phyloP scores from a whole-genome alignment of 1,140 invertebrate genomes.

The Helicorthomorpha holstii region DNA sequence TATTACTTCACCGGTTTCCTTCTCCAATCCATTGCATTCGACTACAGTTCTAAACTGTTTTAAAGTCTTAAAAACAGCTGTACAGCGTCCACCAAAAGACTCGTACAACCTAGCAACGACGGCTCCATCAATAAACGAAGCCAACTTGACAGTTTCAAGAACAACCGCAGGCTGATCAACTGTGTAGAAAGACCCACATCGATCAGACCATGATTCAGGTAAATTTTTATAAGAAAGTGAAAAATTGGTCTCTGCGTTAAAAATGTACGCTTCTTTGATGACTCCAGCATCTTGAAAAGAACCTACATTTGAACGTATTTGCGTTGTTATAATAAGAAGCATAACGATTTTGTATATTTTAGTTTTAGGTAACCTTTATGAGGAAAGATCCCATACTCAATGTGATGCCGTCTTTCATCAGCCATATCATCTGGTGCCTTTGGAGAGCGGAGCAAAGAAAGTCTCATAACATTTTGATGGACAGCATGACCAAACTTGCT shows the following conservation, averaged over 20 bases:
- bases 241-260: conserved; percentile 22
- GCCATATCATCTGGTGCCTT: conserved; percentile 32
- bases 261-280: conserved; percentile 23
- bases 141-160: conserved; percentile 24
- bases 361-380: too few relatives aligned
- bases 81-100: conserved; percentile 18
- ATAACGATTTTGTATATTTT: neutral
- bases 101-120: conserved; percentile 23
- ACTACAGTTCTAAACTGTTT: conserved; percentile 16
- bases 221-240: neutral
- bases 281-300: conserved; percentile 26
- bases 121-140: conserved; percentile 12
- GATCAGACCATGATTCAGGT: neutral
- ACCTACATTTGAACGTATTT: conserved; percentile 15
- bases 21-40: conserved; percentile 17
- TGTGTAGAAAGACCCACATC: conserved; percentile 2
- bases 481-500: conserved; percentile 35
- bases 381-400: conserved; percentile 34
- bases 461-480: conserved; percentile 24
- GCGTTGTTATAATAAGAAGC: neutral
- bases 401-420: conserved; percentile 32
- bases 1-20: too few relatives aligned
- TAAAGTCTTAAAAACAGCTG: conserved; percentile 13
- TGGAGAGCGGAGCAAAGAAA: conserved; percentile 32
- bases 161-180: conserved; percentile 18